Evolutionary conservation across 2,797 vertebrate genomes (phyloP), one percentile per base, ranked within the genome.

Genomic region (Sylvia borin): DNA sequence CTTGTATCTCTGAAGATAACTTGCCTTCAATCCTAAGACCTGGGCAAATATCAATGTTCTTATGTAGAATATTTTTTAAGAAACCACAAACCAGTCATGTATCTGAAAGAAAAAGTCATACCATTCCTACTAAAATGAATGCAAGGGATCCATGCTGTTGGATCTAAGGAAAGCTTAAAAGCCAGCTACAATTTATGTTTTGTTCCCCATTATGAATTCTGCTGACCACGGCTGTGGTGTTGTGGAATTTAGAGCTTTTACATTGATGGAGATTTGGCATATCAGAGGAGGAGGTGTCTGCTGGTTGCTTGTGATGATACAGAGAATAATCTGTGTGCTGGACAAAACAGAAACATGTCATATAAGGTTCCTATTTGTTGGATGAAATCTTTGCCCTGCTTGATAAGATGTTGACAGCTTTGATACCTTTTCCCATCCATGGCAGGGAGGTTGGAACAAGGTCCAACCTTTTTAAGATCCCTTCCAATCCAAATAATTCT

Each of bases 21-120:
- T 82, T 87, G 40, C 17, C 45, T 91, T 84, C n/a, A 72, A 91
- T 32, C 51, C 78, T 45, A 76, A 89, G 57, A 74, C 16, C 20
- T 60, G 36, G 36, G 15, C 29, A 92, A 93, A 89, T 85, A 85
- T 64, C 40, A 78, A 29, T 2, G 2, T 31, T 72, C 22, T 76
- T 54, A 55, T 4, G 9, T 45, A 48, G 27, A 62, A 76, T 16
- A 71, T 10, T 19, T 10, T 19, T 5, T 29, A 2, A 0, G 5
- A 31, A 29, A 64, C 45, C 47, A 25, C 1, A 53, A 53, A 20
- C 10, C 18, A 26, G 12, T 51, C 5, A 38, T 50, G 4, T 85
- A 84, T 91, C 53, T 42, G 26, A 66, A 81, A 74, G 65, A 51
- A 64, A 38, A 84, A 38, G 9, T 36, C 36, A 25, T 77, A 11